Conservation (phyloP, 1,140 invertebrate genomes). For the Sinella curviseta region DNA sequence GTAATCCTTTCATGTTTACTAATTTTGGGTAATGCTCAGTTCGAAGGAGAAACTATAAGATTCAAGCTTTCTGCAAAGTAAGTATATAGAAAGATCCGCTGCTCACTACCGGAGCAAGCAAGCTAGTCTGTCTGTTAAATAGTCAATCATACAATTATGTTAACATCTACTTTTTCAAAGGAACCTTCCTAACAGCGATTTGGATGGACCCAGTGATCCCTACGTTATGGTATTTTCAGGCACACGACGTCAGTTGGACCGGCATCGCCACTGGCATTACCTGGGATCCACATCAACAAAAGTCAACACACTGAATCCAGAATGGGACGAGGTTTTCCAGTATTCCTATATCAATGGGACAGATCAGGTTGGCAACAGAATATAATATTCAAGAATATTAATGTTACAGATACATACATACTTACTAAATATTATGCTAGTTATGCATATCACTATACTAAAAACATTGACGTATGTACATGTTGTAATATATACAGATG, state of each 20-base stretch:
- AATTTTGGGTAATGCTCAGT: not conserved
- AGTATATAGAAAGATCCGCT: not conserved
- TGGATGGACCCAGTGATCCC: slow-evolving; percentile 9
- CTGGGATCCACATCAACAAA: not conserved
- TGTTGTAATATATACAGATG: no score
- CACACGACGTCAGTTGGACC: not conserved
- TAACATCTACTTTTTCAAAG: not conserved
- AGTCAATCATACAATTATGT: not conserved
- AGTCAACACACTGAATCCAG: not conserved
- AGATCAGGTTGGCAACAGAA: no score
- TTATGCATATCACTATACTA: no score
- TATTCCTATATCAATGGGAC: not conserved
- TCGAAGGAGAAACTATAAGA: not conserved
- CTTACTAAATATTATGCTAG: no score
- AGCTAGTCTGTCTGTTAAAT: no score
- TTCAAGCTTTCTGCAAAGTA: not conserved
- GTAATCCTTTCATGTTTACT: no score
- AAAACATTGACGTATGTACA: no score
- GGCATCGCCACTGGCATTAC: not conserved
- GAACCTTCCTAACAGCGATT: not conserved
- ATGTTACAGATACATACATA: no score
- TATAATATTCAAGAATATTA: no score
- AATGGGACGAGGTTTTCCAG: not conserved
- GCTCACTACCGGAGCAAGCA: no score
- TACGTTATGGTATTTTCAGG: not conserved